Base-by-base conservation (phyloP, 2,113 vertebrate genomes). In the Melospiza melodia region DNA sequence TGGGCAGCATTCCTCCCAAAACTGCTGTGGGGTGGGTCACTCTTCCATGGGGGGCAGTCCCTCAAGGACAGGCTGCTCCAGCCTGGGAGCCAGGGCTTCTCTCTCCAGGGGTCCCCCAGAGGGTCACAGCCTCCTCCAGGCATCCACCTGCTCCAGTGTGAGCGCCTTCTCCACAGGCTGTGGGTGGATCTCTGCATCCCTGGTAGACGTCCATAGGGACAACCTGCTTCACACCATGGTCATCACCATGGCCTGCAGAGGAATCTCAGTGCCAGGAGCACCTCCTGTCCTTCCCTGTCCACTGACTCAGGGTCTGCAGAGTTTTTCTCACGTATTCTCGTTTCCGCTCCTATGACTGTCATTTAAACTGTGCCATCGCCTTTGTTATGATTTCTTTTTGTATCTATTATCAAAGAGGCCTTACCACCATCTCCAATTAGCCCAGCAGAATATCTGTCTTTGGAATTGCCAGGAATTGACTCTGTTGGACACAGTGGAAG, bases 121-220 rank as follows among this genome's bases (percentile, higher is more conserved):
- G 35, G 12, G 4, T n/a, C 54, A 41, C 19, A 28, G 44, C 9
- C 30, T 51, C 23, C 19, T 59, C 44, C 43, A 68, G 52, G 52
- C 17, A 28, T 16, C 22, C 43, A 39, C 43, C 10, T 9, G 31
- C 3, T 23, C 39, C 2, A 5, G 11, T 33, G 21, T 24, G 49
- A 72, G 51, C 20, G 16, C 6, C 19, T 79, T 37, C 24, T 3
- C 6, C 19, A 14, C 0, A 0, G 20, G 17, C 16, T 54, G 52
- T 31, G 17, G 17, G 52, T 21, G 28, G 17, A 39, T 48, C 16
- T 68, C n/a, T 58, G 43, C 28, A 22, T 16, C 15, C 35, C 14
- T 0, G 0, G 1, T 41, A 23, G 11, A 28, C 1, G 21, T 0
- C 44, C 55, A 6, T 9, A 30, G 15, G 15, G 0, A 82, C 18